A percentile compares a stretch with the other conserved stretches of the same genome.
phyloP scores from a whole-genome alignment of 2,113 vertebrate species.

The Cavia porcellus region DNA sequence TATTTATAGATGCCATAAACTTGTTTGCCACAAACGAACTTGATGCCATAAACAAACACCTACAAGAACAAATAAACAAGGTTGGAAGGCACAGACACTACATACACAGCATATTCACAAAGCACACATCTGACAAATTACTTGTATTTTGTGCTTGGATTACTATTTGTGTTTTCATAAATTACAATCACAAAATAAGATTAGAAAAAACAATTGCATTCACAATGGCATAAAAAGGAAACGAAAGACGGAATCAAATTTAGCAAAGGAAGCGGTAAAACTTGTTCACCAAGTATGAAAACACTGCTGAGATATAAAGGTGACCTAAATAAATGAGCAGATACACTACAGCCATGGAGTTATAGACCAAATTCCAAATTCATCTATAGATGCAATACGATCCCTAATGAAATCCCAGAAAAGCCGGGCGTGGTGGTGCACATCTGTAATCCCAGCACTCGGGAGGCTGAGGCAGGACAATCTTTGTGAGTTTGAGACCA shows the following conservation, averaged over 20 bases:
- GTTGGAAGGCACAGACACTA: background rate
- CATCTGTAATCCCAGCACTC: no score
- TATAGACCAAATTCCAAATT: background rate
- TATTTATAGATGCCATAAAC: background rate
- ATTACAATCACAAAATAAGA: background rate
- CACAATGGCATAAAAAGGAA: background rate
- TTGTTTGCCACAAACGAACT: background rate
- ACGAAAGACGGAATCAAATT: background rate
- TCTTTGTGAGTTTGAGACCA: no score
- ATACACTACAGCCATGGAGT: background rate
- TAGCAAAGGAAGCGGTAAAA: background rate
- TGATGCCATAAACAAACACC: background rate
- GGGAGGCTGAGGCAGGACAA: no score
- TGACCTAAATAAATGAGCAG: background rate
- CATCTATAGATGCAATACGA: background rate
- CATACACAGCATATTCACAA: background rate
- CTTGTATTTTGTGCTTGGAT: background rate
- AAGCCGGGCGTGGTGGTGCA: background rate
- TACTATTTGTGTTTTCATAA: background rate
- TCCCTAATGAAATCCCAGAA: background rate
- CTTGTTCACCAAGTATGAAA: background rate
- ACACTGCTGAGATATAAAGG: background rate
- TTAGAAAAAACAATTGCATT: background rate
- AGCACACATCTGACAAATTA: background rate
- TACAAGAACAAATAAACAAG: background rate